Conservation (phyloP, 2,797 vertebrate species). For the Acanthurus tractus region DNA sequence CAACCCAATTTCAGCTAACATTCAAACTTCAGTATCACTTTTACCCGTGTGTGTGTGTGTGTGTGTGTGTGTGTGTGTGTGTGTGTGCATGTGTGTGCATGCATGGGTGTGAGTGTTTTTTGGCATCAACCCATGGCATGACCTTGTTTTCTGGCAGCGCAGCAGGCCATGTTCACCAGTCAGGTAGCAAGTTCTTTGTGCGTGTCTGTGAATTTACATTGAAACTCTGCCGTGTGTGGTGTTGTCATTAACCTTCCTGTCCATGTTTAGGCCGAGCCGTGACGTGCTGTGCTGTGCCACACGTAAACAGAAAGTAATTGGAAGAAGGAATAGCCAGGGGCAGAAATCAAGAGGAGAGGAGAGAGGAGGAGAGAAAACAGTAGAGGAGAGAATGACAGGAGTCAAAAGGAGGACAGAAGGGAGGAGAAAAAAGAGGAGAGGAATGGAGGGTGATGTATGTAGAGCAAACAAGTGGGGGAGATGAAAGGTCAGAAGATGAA, state of each 20-base stretch:
- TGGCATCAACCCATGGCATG: conserved; percentile 71
- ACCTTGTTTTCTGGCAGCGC: conserved; percentile 85
- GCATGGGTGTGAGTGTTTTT: conserved; percentile 55
- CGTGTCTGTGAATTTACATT: conserved; percentile 55
- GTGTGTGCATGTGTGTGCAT: conserved; percentile 15
- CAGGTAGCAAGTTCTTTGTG: conserved; percentile 71
- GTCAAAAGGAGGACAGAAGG: conserved; percentile 40
- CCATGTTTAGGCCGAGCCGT: conserved; percentile 81
- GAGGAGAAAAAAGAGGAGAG: conserved; percentile 19
- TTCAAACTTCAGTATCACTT: conserved; percentile 70
- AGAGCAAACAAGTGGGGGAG: conserved; percentile 38
- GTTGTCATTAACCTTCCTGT: conserved; percentile 86
- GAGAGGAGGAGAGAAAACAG: conserved; percentile 22
- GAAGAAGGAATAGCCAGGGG: conserved; percentile 54
- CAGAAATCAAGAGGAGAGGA: conserved; percentile 17
- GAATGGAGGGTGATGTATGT: conserved; percentile 39
- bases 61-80: conserved; percentile 26
- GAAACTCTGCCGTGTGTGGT: conserved; percentile 49
- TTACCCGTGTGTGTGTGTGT: conserved; percentile 21
- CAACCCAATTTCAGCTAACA: conserved; percentile 75
- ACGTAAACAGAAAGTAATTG: conserved; percentile 67
- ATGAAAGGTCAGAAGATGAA: conserved; percentile 59
- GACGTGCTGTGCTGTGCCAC: conserved; percentile 73
- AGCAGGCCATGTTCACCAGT: conserved; percentile 80
- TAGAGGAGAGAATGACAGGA: conserved; percentile 35